A percentile compares a stretch with the other conserved stretches of the same genome.
Evolutionary conservation across 2,888 invertebrate species (phyloP).

Genomic region (Callinectes sapidus): DNA sequence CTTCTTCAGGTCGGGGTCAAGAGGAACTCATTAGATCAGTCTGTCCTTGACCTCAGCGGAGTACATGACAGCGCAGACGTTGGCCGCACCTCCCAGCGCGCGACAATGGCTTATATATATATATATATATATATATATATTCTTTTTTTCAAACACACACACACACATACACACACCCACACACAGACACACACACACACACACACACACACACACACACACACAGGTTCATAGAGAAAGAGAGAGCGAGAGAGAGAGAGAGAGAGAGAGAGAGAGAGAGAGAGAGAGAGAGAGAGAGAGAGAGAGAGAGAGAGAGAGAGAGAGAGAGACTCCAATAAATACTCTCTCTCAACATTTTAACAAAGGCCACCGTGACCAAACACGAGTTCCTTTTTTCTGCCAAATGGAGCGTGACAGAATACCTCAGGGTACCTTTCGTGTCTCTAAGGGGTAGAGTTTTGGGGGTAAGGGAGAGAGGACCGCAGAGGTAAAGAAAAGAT

Average conservation of each 20-base stretch:
- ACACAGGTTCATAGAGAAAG: not conserved
- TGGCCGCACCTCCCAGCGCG: no score
- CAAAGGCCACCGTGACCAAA: conserved; percentile 13
- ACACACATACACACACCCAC: no score
- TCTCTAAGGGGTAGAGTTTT: not conserved
- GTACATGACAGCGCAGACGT: no score
- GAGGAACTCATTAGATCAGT: no score
- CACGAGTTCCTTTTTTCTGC: not conserved
- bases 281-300: not conserved
- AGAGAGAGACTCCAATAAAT: not conserved
- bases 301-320: no score
- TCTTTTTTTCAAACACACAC: no score
- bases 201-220: not conserved
- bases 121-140: no score
- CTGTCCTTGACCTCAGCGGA: no score
- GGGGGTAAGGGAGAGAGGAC: not conserved
- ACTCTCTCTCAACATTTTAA: not conserved
- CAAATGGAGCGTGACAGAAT: not conserved
- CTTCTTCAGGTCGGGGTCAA: no score
- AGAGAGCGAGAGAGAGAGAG: not conserved
- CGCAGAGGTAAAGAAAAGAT: conserved; percentile 34
- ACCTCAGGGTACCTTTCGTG: not conserved
- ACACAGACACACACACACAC: no score
- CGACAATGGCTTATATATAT: no score
- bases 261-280: not conserved